phyloP scores from a whole-genome alignment of 1,140 invertebrate genomes.

The Dryas iulia region DNA sequence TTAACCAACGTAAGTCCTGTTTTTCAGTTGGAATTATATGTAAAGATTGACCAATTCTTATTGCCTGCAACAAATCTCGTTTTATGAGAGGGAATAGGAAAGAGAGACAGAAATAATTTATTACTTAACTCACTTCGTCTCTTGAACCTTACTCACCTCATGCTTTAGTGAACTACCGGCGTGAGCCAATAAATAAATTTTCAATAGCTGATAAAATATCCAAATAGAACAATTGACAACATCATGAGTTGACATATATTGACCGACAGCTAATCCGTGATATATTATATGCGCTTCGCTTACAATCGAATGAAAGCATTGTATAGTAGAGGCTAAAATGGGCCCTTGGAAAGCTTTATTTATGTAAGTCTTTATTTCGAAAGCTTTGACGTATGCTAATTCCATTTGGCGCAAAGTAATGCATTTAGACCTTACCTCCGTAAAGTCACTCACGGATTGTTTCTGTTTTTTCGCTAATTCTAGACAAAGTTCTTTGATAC shows the following conservation, averaged over 20 bases:
- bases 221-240: slow-evolving; percentile 56
- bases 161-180: slow-evolving; percentile 51
- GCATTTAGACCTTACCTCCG: slow-evolving; percentile 34
- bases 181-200: slow-evolving; percentile 52
- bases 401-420: slow-evolving; percentile 48
- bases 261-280: slow-evolving; percentile 42
- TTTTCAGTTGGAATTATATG: slow-evolving; percentile 53
- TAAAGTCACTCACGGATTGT: slow-evolving; percentile 20
- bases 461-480: slow-evolving; percentile 30
- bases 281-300: slow-evolving; percentile 61
- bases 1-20: slow-evolving; percentile 46
- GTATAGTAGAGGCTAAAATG: slow-evolving; percentile 48
- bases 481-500: slow-evolving; percentile 43
- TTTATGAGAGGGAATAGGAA: background rate
- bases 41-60: slow-evolving; percentile 32
- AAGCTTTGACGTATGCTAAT: slow-evolving; percentile 45
- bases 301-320: slow-evolving; percentile 61
- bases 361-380: slow-evolving; percentile 54
- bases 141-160: slow-evolving; percentile 37
- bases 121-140: background rate
- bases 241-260: slow-evolving; percentile 38
- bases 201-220: slow-evolving; percentile 61
- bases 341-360: slow-evolving; percentile 53
- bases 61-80: background rate
- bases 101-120: background rate